Percentiles rank a stretch among this genome's conserved stretches.
These are phyloP conservation scores for Lithobates pipiens DNA, from an alignment of 2,797 vertebrate species.

Conservation along the genomic window DNA sequence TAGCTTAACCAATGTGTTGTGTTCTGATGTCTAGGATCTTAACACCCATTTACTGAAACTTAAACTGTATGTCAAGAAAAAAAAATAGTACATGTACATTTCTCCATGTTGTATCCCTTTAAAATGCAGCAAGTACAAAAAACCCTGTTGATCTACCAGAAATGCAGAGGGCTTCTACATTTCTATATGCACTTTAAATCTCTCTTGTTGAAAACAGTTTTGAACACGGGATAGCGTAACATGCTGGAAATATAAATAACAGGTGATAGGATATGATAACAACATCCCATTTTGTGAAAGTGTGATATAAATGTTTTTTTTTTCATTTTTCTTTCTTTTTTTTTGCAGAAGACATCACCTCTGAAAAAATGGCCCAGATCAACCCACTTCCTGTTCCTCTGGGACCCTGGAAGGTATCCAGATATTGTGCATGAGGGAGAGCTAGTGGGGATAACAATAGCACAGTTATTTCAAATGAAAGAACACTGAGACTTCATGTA, in stretches of 20 bases:
- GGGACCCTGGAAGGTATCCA: constrained; percentile 91
- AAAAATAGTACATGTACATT: too few species aligned
- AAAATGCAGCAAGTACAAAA: too few species aligned
- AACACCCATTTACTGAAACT: too few species aligned
- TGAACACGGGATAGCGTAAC: too few species aligned
- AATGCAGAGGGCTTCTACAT: too few species aligned
- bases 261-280: not conserved
- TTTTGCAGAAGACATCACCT: constrained; percentile 75
- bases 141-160: too few species aligned
- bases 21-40: too few species aligned
- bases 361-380: constrained; percentile 90
- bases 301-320: not conserved
- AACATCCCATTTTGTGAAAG: not conserved
- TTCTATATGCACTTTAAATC: too few species aligned
- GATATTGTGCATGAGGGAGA: not conserved
- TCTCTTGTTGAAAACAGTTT: too few species aligned
- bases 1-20: too few species aligned
- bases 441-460: constrained; percentile 17
- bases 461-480: constrained; percentile 25
- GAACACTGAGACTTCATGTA: constrained; percentile 14
- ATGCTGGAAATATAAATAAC: not conserved
- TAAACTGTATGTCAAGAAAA: too few species aligned
- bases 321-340: constrained; percentile 58
- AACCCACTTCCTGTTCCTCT: constrained; percentile 84
- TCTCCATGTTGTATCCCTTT: too few species aligned